Conservation (phyloP, 2,888 invertebrate species). For the Beris chalybata region DNA sequence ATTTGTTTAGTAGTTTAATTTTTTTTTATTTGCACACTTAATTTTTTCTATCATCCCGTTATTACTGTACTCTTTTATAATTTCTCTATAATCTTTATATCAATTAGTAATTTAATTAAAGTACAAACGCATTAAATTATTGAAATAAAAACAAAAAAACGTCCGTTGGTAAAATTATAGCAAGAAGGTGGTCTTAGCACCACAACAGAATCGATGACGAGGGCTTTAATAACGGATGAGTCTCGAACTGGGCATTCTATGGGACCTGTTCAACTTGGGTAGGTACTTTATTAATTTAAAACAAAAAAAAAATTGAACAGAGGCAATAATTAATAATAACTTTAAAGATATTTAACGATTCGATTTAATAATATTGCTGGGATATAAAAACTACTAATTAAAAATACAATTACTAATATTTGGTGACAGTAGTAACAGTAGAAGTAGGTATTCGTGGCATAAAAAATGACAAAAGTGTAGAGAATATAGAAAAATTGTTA, state of each 20-base stretch:
- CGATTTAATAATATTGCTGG: too few relatives aligned
- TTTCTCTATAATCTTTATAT: background rate
- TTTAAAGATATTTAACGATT: too few relatives aligned
- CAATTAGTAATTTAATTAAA: background rate
- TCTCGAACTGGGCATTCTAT: constrained; percentile 77
- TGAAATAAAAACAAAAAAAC: constrained; percentile 44
- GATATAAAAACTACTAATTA: too few relatives aligned
- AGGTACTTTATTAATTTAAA: constrained; percentile 60
- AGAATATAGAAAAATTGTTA: too few relatives aligned
- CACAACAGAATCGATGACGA: constrained; percentile 89
- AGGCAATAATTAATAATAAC: background rate
- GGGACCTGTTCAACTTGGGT: constrained; percentile 94
- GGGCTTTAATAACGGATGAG: constrained; percentile 93
- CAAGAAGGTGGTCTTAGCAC: constrained; percentile 90
- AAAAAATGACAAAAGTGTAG: too few relatives aligned
- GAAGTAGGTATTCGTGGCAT: too few relatives aligned
- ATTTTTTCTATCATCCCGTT: constrained; percentile 18
- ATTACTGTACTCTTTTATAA: constrained; percentile 23
- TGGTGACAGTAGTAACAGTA: too few relatives aligned
- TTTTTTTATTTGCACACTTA: constrained; percentile 21
- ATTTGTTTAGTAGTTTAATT: constrained; percentile 9
- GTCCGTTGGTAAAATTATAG: constrained; percentile 68
- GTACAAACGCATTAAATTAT: background rate
- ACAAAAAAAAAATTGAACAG: constrained; percentile 26
- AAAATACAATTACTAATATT: too few relatives aligned